A percentile compares a stretch with the other conserved stretches of the same genome.
These are phyloP conservation scores for Cheilosia variabilis DNA, from an alignment of 2,888 invertebrate genomes.

Conservation along the genomic window DNA sequence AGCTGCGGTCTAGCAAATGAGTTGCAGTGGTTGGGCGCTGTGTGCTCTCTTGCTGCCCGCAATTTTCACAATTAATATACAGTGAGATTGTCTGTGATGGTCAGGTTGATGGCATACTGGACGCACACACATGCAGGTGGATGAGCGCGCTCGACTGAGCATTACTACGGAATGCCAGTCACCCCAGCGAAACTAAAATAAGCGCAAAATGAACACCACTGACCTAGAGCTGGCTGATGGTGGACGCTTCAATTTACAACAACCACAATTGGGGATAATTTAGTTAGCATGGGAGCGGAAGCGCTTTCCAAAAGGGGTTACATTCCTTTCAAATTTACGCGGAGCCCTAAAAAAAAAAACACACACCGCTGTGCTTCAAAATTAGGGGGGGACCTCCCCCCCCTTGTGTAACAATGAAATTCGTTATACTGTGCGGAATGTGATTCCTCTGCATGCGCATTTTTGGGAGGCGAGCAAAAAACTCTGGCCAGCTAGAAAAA, in stretches of 20 bases:
- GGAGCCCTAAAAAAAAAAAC: conserved; percentile 29
- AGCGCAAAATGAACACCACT: conserved; percentile 58
- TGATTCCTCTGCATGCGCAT: conserved; percentile 22
- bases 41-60: not conserved
- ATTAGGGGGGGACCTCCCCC: not conserved
- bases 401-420: conserved; percentile 48
- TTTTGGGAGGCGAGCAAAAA: not conserved
- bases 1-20: conserved; percentile 30
- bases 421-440: conserved; percentile 21
- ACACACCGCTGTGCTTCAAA: conserved; percentile 29
- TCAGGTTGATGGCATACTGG: conserved; percentile 7
- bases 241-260: conserved; percentile 39
- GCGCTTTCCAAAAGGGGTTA: not conserved
- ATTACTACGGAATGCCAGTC: conserved; percentile 29
- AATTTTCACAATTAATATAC: conserved; percentile 58
- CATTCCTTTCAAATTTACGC: conserved; percentile 35
- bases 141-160: conserved; percentile 59
- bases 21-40: not conserved
- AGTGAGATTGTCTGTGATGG: conserved; percentile 27
- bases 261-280: conserved; percentile 49
- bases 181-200: conserved; percentile 46
- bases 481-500: not conserved
- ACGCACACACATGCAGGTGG: conserved; percentile 32
- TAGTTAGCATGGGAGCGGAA: conserved; percentile 26
- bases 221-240: conserved; percentile 17